Percentiles rank a stretch among this genome's conserved stretches.
Evolutionary conservation across 2,113 vertebrate species (phyloP).

Genomic region (Hippocampus mohnikei): DNA sequence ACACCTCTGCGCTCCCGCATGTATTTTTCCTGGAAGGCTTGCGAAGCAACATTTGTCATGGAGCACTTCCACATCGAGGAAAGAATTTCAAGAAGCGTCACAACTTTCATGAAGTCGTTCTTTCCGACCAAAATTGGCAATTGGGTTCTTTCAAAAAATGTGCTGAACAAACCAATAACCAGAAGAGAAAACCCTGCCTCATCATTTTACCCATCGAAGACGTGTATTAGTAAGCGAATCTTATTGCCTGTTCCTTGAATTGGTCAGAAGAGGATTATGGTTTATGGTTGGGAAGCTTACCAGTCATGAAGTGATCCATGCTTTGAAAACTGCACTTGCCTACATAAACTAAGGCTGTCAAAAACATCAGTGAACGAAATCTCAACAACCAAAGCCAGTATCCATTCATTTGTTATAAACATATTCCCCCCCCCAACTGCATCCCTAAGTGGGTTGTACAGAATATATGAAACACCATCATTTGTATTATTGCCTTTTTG

Average conservation of each 20-base stretch:
- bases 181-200: background rate
- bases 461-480: background rate
- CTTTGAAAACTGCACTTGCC: background rate
- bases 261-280: background rate
- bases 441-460: background rate
- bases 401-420: background rate
- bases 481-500: background rate
- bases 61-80: conserved; percentile 6
- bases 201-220: conserved; percentile 7
- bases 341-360: background rate
- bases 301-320: background rate
- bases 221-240: background rate
- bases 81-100: conserved; percentile 11
- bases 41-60: background rate
- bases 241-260: background rate
- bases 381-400: background rate
- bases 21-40: background rate
- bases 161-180: background rate
- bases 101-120: background rate
- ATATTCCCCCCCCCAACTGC: background rate
- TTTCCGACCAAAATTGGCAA: conserved; percentile 5
- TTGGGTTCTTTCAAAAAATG: background rate
- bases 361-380: background rate
- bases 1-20: background rate
- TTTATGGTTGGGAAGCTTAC: background rate